A percentile compares a stretch with the other conserved stretches of the same genome.
These are phyloP conservation scores for Ophion obscuratus DNA, from an alignment of 2,888 invertebrate genomes.

Conservation along the genomic window DNA sequence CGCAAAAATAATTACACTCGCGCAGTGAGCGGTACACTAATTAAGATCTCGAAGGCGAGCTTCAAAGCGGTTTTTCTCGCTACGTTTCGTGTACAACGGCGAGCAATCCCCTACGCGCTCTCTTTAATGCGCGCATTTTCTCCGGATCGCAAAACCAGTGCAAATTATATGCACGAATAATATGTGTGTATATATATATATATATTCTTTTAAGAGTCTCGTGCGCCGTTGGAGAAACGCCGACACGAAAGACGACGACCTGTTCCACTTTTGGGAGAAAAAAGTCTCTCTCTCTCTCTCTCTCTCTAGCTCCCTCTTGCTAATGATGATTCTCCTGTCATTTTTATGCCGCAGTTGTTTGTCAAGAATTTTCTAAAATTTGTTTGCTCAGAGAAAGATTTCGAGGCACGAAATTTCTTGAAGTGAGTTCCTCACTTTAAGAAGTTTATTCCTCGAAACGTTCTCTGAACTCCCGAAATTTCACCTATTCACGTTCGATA, in stretches of 20 bases:
- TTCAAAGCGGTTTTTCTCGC: constrained; percentile 68
- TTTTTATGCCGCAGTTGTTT: neutral
- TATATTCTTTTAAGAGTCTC: constrained; percentile 47
- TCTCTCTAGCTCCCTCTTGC: neutral
- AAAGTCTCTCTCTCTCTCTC: constrained; percentile 2
- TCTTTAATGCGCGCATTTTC: constrained; percentile 42
- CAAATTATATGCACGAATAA: constrained; percentile 25
- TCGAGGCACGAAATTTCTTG: too few relatives aligned
- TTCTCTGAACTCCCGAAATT: too few relatives aligned
- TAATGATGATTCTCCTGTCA: neutral
- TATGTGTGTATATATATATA: neutral
- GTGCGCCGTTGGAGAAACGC: constrained; percentile 13
- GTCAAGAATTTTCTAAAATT: neutral
- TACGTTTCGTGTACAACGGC: constrained; percentile 36
- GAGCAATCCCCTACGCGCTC: constrained; percentile 25
- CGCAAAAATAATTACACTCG: constrained; percentile 69
- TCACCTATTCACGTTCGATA: too few relatives aligned
- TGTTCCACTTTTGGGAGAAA: constrained; percentile 44
- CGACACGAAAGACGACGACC: constrained; percentile 42
- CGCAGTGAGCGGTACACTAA: constrained; percentile 70
- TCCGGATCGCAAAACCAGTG: constrained; percentile 40
- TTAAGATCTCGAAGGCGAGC: constrained; percentile 72
- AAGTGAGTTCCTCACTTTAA: too few relatives aligned
- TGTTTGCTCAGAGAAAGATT: too few relatives aligned
- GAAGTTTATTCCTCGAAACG: too few relatives aligned